Base-by-base conservation (phyloP, 92 coral and sea anemone genomes). In the Epizoanthus illoricatus region DNA sequence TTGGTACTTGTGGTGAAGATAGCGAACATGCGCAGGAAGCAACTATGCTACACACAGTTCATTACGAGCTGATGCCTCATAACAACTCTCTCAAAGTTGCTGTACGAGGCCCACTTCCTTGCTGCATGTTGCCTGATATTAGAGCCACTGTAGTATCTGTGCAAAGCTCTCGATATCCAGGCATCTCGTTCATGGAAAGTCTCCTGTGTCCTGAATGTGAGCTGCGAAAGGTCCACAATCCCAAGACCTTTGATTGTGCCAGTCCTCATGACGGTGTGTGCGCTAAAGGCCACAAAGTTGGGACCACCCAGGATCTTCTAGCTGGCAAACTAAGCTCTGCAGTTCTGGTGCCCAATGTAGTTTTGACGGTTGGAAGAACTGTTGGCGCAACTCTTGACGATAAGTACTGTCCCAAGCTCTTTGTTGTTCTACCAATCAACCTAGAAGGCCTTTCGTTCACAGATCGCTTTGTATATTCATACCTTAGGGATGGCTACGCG, bases 171-270 rank as follows among this genome's bases (percentile, higher is more conserved):
- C 84, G 84, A 65, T 78, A 65, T 59, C 83, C 83, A 5, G 84
- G 88, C 18, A 69, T 78, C 7, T 2, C 28, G 24, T 75, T 65
- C 63, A 39, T 15, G 2, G 84, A 65, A 23, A 24, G 65, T 17
- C 13, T 76, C n/a, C 15, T 85, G 83, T 85, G 88, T 69, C 88
- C 88, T 3, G 84, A 68, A 57, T 85, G 88, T 68, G 88, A 76
- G 49, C 39, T 85, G 78, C 79, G 61, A 54, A 69, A 69, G 72
- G 43, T 59, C 43, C 78, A 24, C 19, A 57, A 24, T 41, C 88
- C 88, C 57, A 56, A 45, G 18, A 65, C 71, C 17, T 66, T 76
- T 58, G 41, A 16, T 18, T 17, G 7, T 17, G 62, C n/a, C 18
- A 68, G 23, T 49, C 54, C 68, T 6, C 75, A 55, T 69, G 79